Base-by-base conservation (phyloP, 92 coral and sea anemone genomes). In the Meandrina meandrites region DNA sequence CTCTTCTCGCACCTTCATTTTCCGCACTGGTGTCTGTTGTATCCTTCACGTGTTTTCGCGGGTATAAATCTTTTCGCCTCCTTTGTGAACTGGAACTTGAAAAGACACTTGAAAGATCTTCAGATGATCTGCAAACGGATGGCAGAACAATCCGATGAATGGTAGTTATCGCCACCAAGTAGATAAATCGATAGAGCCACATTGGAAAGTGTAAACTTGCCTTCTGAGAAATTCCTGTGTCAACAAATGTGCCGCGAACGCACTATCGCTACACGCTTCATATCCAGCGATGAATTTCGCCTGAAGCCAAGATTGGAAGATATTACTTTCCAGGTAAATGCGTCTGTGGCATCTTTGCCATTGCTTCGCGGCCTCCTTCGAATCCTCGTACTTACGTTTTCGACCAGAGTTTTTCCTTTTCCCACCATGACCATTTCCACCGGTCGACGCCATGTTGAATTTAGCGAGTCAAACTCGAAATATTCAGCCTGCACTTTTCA, bases 401-500 rank as follows among this genome's bases (percentile, higher is more conserved):
- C 80, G 34, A 42, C 80, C 80, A 8, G 80, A 12, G 53, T 76
- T 76, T 42, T 5, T n/a, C 47, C 80, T 76, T 48, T 27, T 76
- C 21, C 80, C 62, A 0, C 62, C 58, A 30, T 47, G 80, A 11
- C 80, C 80, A 5, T 27, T 53, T 42, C 80, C 80, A 76, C 60
- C 47, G 7, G 50, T 76, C 32, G 80, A 76, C 80, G 80, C 80
- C 58, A 76, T 76, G 16, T 76, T 76, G 80, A 47, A 76, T 76
- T 76, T 47, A 19, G 30, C 36, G 35, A 22, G 24, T 13, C 31
- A 60, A 24, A 60, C 68, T 60, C 24, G 68, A 60, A 60, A 60
- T 60, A n/a, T 24, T 24, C 24, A 12, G 68, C 68, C 68, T 14
- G 30, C n/a, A 60, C 68, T 24, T 60, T 60, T 60, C 68, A 60